Percentiles rank a stretch among this genome's conserved stretches.
Evolutionary conservation across 2,797 vertebrate species (phyloP).

Genomic region (Micromesistius poutassou): DNA sequence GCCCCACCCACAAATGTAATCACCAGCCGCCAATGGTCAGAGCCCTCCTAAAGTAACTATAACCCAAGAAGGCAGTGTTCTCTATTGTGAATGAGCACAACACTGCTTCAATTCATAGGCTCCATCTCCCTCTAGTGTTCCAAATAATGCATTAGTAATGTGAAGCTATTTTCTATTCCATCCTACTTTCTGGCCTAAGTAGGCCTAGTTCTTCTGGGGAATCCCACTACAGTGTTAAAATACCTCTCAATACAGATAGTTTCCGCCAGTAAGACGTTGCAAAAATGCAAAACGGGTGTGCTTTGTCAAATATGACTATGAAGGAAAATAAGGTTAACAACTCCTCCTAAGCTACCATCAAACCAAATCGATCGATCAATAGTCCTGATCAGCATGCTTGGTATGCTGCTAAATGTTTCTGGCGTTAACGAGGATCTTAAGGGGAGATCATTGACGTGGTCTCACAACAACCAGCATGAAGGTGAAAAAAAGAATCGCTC

Average conservation of each 20-base stretch:
- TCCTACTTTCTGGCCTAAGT: background rate
- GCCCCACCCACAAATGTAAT: too few relatives aligned
- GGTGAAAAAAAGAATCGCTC: background rate
- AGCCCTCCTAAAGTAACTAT: background rate
- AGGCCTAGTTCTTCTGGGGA: background rate
- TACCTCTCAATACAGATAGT: background rate
- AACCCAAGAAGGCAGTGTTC: background rate
- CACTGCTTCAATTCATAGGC: background rate
- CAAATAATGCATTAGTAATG: background rate
- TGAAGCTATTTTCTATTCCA: background rate
- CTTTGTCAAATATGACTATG: background rate
- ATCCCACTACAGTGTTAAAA: background rate
- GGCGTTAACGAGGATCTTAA: background rate
- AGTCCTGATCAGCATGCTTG: background rate
- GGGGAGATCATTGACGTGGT: background rate
- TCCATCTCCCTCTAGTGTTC: conserved; percentile 9
- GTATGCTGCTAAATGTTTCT: too few relatives aligned
- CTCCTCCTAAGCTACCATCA: background rate
- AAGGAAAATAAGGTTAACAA: background rate
- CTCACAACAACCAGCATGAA: background rate
- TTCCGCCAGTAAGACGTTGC: background rate
- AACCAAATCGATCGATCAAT: background rate
- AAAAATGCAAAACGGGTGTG: too few relatives aligned
- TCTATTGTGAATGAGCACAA: background rate
- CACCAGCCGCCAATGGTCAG: too few relatives aligned